Evolutionary conservation across 2,888 invertebrate genomes (phyloP), one percentile per base, ranked within the genome.

Genomic region (Drosophila borborema): DNA sequence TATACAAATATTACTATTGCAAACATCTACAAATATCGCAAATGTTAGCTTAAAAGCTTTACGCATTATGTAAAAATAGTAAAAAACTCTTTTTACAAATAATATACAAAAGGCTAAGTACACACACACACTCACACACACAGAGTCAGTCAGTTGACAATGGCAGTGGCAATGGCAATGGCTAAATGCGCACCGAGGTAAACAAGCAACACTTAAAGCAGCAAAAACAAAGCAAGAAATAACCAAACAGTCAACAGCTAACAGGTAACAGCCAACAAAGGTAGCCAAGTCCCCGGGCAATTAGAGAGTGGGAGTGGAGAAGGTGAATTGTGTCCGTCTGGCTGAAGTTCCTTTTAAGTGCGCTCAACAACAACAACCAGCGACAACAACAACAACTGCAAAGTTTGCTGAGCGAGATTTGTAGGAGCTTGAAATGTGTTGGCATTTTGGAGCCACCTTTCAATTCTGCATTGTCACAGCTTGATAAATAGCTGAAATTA

Each of bases 401-500:
- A 60, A 80, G 72, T 77, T 80, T 66, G 54, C 18, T 7, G n/a
- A 41, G 28, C 14, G 38, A 87, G 82, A 82, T 46, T 46, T 46
- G 23, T 8, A 23, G 2, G 46, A 16, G 23, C 23, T 46, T 23
- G 14, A 46, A 46, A 46, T 82, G 56, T 75, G 73, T 69, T 79
- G 74, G 72, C 78, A 80, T 78, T 76, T 82, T 64, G 76, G 75
- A 51, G 34, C 18, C 66, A 79, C 64, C 64, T 71, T 79, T 76
- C 67, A 73, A 86, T 82, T 82, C 77, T 79, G 83, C 88, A 81
- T 77, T 88, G 88, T 85, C 88, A 88, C 82, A 86, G 79, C 79
- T 86, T 86, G 81, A 88, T 85, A 88, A 85, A 88, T 87, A 88
- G 86, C 88, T 73, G 62, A 86, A 86, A 88, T 85, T 76, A 80